These are phyloP conservation scores for Drosophila truncata DNA, from an alignment of 1,140 invertebrate genomes.

Conservation along the genomic window DNA sequence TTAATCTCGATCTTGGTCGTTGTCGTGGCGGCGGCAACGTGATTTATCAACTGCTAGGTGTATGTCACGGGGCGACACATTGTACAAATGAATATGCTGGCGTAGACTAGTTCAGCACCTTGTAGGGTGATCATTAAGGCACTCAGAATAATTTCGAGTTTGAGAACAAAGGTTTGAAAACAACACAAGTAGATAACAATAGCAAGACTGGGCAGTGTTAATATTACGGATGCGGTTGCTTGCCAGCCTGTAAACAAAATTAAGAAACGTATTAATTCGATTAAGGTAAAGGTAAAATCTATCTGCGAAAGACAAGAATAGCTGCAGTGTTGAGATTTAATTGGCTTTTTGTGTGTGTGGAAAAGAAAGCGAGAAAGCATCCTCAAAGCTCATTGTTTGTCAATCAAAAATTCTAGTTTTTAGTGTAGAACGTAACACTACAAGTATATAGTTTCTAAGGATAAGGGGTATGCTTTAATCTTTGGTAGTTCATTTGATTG, in stretches of 20 bases:
- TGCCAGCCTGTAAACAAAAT: slow-evolving; percentile 87
- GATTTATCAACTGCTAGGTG: slow-evolving; percentile 83
- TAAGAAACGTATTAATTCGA: background rate
- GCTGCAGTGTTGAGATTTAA: too few species aligned
- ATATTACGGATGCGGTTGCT: slow-evolving; percentile 91
- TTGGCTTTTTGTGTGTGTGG: too few species aligned
- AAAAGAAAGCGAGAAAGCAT: too few species aligned
- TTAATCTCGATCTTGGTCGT: slow-evolving; percentile 44
- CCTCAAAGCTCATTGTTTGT: too few species aligned
- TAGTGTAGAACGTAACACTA: too few species aligned
- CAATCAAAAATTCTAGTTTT: too few species aligned
- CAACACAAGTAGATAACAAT: slow-evolving; percentile 93
- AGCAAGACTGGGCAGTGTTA: slow-evolving; percentile 92
- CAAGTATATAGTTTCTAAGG: too few species aligned
- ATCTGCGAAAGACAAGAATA: too few species aligned
- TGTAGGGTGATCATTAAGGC: slow-evolving; percentile 93
- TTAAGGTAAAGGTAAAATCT: background rate
- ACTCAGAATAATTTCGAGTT: slow-evolving; percentile 94
- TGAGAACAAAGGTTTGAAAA: slow-evolving; percentile 93
- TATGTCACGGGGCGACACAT: slow-evolving; percentile 89
- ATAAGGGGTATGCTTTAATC: too few species aligned
- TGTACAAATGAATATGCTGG: slow-evolving; percentile 90
- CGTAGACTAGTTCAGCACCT: slow-evolving; percentile 91
- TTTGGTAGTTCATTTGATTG: background rate
- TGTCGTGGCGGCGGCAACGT: slow-evolving; percentile 65